A percentile compares a stretch with the other conserved stretches of the same genome.
Evolutionary conservation across 1,140 invertebrate genomes (phyloP).

Genomic region (Lepidurus arcticus): DNA sequence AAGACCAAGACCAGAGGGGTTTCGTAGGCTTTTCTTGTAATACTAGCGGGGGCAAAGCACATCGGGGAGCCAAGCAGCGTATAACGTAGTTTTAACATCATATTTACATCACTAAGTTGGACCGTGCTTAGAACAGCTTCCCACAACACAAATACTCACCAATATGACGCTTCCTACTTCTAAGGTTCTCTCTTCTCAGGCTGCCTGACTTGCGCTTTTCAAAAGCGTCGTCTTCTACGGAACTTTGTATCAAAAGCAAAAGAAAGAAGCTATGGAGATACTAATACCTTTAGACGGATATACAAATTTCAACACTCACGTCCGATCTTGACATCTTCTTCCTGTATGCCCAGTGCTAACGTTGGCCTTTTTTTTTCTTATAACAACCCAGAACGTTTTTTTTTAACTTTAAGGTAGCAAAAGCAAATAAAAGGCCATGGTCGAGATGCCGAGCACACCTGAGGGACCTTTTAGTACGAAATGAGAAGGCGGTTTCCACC

Average conservation of each 20-base stretch:
- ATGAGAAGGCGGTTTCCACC: neutral
- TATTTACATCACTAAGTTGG: slow-evolving; percentile 2
- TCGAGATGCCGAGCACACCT: neutral
- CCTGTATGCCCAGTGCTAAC: too few relatives aligned
- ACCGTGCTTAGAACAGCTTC: neutral
- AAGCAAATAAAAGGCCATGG: neutral
- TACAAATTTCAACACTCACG: too few relatives aligned
- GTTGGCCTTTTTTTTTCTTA: too few relatives aligned
- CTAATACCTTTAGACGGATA: too few relatives aligned
- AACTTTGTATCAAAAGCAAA: too few relatives aligned
- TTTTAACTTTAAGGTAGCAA: too few relatives aligned
- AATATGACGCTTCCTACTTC: neutral
- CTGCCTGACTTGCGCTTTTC: neutral
- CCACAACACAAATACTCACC: neutral
- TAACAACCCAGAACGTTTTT: too few relatives aligned
- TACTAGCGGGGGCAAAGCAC: neutral
- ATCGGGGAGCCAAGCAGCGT: neutral
- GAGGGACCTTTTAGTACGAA: neutral
- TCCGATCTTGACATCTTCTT: too few relatives aligned
- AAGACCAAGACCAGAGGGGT: neutral
- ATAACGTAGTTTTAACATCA: slow-evolving; percentile 5
- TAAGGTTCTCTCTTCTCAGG: neutral
- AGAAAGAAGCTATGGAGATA: too few relatives aligned
- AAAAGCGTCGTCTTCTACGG: too few relatives aligned
- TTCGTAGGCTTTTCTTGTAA: neutral